Evolutionary conservation across 2,113 vertebrate species (phyloP).

Genomic region (Canis aureus): DNA sequence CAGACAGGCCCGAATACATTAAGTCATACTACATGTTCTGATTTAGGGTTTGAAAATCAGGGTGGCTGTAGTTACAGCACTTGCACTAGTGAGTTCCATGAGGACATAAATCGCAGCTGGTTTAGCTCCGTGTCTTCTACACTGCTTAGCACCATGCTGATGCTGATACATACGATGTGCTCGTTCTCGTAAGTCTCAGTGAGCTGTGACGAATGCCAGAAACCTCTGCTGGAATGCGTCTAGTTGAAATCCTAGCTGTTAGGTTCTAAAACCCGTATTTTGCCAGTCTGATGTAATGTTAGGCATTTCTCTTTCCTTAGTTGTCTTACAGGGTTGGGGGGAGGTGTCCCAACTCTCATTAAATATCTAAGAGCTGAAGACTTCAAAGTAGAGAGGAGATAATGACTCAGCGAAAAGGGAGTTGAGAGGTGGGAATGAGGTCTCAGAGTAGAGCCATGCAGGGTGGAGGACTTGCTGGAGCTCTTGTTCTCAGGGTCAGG

Average conservation of each 20-base stretch:
- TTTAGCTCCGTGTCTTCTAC: background rate
- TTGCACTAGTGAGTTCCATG: background rate
- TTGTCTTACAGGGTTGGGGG: background rate
- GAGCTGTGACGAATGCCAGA: background rate
- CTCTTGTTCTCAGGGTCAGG: background rate
- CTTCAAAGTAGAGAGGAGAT: background rate
- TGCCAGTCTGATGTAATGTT: background rate
- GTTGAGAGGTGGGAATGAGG: background rate
- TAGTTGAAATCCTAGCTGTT: background rate
- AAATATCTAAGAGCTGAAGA: background rate
- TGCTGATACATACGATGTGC: background rate
- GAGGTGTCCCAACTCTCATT: background rate
- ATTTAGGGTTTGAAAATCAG: background rate
- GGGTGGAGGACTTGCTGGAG: background rate
- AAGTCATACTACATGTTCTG: background rate
- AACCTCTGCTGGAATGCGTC: background rate
- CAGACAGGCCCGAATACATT: background rate
- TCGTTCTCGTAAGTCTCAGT: background rate
- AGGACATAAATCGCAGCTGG: background rate
- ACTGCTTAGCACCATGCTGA: background rate
- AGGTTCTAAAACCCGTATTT: background rate
- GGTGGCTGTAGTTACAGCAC: background rate
- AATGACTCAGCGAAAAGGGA: background rate
- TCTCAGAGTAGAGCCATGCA: background rate
- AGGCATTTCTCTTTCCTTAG: background rate